These are phyloP conservation scores for Ascaphus truei DNA, from an alignment of 2,113 vertebrate genomes.

Conservation along the genomic window DNA sequence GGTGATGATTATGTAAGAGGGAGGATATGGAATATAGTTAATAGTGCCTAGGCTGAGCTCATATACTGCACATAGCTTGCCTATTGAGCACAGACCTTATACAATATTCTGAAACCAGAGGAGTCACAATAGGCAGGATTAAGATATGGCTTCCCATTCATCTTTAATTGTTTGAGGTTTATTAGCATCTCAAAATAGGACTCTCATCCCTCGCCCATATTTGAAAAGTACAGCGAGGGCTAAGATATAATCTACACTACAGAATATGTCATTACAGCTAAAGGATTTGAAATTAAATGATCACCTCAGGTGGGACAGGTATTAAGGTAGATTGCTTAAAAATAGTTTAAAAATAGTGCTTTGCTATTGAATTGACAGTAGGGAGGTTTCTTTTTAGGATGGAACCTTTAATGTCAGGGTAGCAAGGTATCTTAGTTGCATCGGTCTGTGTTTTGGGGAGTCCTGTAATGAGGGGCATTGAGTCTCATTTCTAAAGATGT, in stretches of 20 bases:
- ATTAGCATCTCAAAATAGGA: constrained; percentile 1
- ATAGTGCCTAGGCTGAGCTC: too few species aligned
- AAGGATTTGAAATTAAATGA: constrained; percentile 18
- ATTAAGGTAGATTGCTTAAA: too few species aligned
- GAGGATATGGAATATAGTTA: not conserved
- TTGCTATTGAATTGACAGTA: constrained; percentile 18
- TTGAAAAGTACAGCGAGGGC: constrained; percentile 17
- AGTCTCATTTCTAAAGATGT: too few species aligned
- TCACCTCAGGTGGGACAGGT: constrained; percentile 9
- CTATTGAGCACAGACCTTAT: too few species aligned
- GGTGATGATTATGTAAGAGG: not conserved
- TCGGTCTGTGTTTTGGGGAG: too few species aligned
- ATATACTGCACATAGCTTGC: too few species aligned
- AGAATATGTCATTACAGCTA: constrained; percentile 23
- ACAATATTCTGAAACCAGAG: not conserved
- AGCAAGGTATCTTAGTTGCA: too few species aligned
- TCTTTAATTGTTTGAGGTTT: constrained; percentile 10
- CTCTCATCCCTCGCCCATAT: constrained; percentile 3
- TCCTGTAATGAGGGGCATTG: too few species aligned
- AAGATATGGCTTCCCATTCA: not conserved
- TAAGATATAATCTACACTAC: constrained; percentile 9
- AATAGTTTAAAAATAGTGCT: constrained; percentile 14
- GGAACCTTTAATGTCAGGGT: constrained; percentile 7
- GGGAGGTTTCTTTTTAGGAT: constrained; percentile 12
- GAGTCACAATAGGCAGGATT: not conserved